Percentiles rank a stretch among this genome's conserved stretches.
These are phyloP conservation scores for Heteronetta atricapilla DNA, from an alignment of 2,113 vertebrate genomes.

Conservation along the genomic window DNA sequence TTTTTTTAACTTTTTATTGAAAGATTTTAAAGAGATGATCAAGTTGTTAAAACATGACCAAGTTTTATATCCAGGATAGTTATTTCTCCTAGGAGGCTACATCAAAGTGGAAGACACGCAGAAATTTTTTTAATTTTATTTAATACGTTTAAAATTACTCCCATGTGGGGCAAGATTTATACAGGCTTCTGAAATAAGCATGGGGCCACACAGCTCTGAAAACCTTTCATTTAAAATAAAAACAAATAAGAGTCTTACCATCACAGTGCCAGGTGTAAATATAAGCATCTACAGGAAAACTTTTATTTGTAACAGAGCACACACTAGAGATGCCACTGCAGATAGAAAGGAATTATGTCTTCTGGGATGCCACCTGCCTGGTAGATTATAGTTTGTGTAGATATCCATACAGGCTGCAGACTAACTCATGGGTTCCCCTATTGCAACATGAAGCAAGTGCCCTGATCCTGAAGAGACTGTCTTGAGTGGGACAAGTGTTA, in stretches of 20 bases:
- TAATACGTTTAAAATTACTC: slow-evolving; percentile 15
- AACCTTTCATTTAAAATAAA: neutral
- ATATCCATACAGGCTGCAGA: fast-evolving
- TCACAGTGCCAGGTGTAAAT: neutral
- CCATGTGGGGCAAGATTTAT: neutral
- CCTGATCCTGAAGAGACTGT: too few relatives aligned
- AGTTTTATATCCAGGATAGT: neutral
- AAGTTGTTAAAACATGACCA: slow-evolving; percentile 47
- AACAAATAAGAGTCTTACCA: neutral
- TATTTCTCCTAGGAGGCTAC: neutral
- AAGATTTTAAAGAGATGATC: neutral
- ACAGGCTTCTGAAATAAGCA: neutral
- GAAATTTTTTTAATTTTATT: neutral
- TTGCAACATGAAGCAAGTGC: neutral
- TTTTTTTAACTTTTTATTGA: neutral
- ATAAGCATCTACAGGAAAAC: neutral
- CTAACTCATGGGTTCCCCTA: neutral
- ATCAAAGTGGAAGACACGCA: slow-evolving; percentile 28
- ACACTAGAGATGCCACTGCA: neutral
- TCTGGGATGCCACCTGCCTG: fast-evolving
- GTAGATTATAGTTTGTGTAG: neutral
- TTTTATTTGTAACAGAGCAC: neutral
- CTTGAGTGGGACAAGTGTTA: neutral
- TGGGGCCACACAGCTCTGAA: neutral
- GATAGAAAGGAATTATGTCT: neutral